Evolutionary conservation across 2,113 vertebrate species (phyloP).

Genomic region (Ceuthmochares aereus): DNA sequence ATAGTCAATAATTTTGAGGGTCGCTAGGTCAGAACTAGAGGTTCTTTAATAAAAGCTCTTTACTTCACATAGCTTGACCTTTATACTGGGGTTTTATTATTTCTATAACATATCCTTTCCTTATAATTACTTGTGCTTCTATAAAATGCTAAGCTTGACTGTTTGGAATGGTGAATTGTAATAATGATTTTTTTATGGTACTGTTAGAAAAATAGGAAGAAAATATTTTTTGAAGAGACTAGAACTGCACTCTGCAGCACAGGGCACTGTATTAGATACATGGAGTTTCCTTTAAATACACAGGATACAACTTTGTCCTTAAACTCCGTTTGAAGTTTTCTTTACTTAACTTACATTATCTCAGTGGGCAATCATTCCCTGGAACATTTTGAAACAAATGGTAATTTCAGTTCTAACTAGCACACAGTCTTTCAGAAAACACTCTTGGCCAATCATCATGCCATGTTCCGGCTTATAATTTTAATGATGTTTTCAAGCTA

Average conservation of each 20-base stretch:
- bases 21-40: conserved; percentile 7
- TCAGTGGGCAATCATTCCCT: conserved; percentile 68
- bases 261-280: not conserved
- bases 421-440: not conserved
- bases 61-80: conserved; percentile 4
- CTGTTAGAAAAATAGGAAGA: not conserved
- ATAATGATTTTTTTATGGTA: conserved; percentile 23
- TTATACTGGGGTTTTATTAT: conserved; percentile 23
- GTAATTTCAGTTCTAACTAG: conserved; percentile 56
- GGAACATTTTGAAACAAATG: conserved; percentile 72
- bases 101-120: conserved; percentile 24
- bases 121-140: conserved; percentile 33
- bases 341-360: conserved; percentile 63
- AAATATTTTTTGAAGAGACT: not conserved
- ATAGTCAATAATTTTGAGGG: not conserved
- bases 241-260: not conserved
- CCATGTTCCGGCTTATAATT: not conserved
- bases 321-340: conserved; percentile 67
- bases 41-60: conserved; percentile 47
- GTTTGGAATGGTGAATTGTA: not conserved
- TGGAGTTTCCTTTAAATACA: not conserved
- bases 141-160: not conserved
- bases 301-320: not conserved
- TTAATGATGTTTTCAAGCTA: not conserved
- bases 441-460: not conserved